A percentile compares a stretch with the other conserved stretches of the same genome.
Conservation (phyloP, 2,888 invertebrate species). For the Scaptomyza reducta region DNA sequence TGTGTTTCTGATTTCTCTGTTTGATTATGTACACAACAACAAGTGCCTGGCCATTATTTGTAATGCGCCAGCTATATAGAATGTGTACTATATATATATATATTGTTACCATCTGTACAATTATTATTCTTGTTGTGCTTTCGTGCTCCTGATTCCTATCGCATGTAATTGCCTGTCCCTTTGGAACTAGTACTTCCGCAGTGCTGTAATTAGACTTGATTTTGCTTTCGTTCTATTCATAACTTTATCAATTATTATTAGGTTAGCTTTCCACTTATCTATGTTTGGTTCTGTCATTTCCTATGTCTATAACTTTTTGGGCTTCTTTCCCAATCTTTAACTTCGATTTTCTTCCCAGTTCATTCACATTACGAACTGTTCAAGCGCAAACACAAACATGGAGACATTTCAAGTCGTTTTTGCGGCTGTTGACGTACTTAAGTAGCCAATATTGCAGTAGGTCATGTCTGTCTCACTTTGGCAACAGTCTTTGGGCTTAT, state of each 20-base stretch:
- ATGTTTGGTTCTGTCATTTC: conserved; percentile 21
- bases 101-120: conserved; percentile 2
- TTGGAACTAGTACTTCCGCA: conserved; percentile 27
- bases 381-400: conserved; percentile 35
- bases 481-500: conserved; percentile 25
- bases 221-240: background rate
- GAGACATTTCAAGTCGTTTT: conserved; percentile 31
- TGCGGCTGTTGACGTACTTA: conserved; percentile 50
- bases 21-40: conserved; percentile 48
- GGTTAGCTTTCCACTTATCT: background rate
- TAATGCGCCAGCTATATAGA: conserved; percentile 1
- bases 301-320: conserved; percentile 26
- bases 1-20: conserved; percentile 8
- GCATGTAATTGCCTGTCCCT: conserved; percentile 14
- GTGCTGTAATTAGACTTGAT: conserved; percentile 24
- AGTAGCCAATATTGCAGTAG: conserved; percentile 49
- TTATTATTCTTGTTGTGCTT: conserved; percentile 18
- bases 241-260: conserved; percentile 11
- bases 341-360: conserved; percentile 11
- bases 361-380: conserved; percentile 38
- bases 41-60: conserved; percentile 53
- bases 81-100: background rate
- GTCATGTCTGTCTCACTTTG: conserved; percentile 47
- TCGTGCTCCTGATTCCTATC: conserved; percentile 45
- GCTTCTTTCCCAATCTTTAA: conserved; percentile 31